Conservation (phyloP, 2,797 vertebrate genomes). For the Ateles fusciceps region DNA sequence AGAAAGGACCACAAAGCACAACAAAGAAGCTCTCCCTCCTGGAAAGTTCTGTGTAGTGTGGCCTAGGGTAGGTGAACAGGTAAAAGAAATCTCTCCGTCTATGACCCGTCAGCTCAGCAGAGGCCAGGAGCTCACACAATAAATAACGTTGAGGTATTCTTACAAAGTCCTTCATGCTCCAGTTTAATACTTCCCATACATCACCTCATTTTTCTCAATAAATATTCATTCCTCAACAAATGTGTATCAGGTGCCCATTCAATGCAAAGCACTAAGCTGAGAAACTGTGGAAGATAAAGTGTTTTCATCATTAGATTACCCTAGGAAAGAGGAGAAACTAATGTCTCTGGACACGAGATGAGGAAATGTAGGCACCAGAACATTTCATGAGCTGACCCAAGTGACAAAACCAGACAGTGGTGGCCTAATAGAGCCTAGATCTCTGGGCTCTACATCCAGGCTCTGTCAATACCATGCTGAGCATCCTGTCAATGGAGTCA, state of each 20-base stretch:
- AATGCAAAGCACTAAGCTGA: neutral
- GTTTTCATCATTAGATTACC: neutral
- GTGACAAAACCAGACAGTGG: neutral
- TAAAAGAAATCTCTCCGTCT: neutral
- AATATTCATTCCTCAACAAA: slow-evolving; percentile 47
- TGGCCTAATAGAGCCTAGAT: neutral
- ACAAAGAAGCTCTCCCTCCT: neutral
- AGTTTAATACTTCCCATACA: slow-evolving; percentile 2
- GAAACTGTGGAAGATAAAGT: neutral
- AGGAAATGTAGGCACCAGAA: neutral
- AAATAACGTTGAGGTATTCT: neutral
- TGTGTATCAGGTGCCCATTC: neutral
- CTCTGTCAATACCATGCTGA: neutral
- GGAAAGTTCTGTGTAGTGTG: neutral
- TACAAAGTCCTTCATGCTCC: slow-evolving; percentile 22
- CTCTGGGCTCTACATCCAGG: neutral
- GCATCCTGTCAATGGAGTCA: neutral
- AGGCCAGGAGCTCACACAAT: neutral
- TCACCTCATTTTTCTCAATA: slow-evolving; percentile 45
- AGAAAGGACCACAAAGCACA: neutral
- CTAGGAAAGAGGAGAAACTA: neutral
- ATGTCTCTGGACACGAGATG: neutral
- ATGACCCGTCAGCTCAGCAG: neutral
- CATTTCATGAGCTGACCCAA: neutral
- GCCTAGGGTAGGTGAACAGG: neutral